Evolutionary conservation across 2,888 invertebrate species (phyloP).

Genomic region (Drosophila nr. fundita): DNA sequence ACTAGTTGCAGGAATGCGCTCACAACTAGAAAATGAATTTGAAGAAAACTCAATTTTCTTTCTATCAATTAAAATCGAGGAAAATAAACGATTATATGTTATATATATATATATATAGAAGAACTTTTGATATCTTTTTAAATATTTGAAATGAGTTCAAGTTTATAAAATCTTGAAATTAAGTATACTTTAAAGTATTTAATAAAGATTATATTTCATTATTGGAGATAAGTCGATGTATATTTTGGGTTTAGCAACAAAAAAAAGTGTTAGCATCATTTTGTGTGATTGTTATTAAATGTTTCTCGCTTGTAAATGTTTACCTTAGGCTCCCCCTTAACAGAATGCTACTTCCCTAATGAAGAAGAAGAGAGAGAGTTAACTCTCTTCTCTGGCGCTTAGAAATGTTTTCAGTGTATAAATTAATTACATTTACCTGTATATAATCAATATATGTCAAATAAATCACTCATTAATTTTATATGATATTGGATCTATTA

Average conservation of each 20-base stretch:
- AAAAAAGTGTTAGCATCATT: neutral
- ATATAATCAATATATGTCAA: neutral
- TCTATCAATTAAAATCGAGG: neutral
- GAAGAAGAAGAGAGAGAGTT: neutral
- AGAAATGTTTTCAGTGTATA: too few relatives aligned
- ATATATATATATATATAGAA: neutral
- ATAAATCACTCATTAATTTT: neutral
- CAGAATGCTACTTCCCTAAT: neutral
- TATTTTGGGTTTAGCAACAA: neutral
- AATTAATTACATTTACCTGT: too few relatives aligned
- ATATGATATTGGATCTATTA: neutral
- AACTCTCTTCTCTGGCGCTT: too few relatives aligned
- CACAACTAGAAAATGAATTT: neutral
- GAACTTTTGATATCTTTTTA: neutral
- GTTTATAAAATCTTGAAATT: neutral
- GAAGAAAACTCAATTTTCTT: neutral
- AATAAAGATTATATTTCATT: neutral
- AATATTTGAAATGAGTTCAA: neutral
- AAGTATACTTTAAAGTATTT: neutral
- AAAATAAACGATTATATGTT: too few relatives aligned
- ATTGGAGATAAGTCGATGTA: neutral
- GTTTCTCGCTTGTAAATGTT: neutral
- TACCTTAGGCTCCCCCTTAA: too few relatives aligned
- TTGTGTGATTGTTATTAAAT: neutral
- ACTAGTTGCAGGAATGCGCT: neutral